A percentile compares a stretch with the other conserved stretches of the same genome.
phyloP scores from a whole-genome alignment of 2,797 vertebrate genomes.

The Lacerta bilineata region DNA sequence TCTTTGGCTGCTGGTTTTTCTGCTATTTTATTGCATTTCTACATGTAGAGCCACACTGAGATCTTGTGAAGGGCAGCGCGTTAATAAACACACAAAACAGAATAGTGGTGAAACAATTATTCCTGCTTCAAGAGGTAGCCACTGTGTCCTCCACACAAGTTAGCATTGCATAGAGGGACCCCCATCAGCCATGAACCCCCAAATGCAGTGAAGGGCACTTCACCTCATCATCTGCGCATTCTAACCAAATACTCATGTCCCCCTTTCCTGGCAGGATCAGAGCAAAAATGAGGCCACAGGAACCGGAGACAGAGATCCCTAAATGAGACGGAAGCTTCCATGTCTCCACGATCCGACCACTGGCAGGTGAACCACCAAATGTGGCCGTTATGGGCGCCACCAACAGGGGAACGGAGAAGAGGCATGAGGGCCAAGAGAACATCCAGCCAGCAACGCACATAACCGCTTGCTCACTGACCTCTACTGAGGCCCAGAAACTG shows the following conservation, averaged over 20 bases:
- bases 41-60: too few relatives aligned
- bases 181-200: neutral
- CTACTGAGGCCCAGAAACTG: too few relatives aligned
- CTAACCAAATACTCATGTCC: neutral
- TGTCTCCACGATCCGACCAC: neutral
- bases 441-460: too few relatives aligned
- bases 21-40: too few relatives aligned
- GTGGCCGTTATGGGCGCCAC: neutral
- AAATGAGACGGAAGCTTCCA: too few relatives aligned
- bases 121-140: neutral
- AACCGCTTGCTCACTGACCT: too few relatives aligned
- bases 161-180: neutral
- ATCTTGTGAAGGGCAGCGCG: too few relatives aligned
- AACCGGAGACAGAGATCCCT: neutral
- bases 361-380: neutral
- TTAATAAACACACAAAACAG: neutral
- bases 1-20: neutral
- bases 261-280: neutral
- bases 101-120: neutral
- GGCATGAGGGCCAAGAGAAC: too few relatives aligned
- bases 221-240: too few relatives aligned
- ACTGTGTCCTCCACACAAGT: neutral
- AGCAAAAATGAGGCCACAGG: neutral
- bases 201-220: neutral
- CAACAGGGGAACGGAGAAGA: neutral